A percentile compares a stretch with the other conserved stretches of the same genome.
phyloP scores from a whole-genome alignment of 2,113 vertebrate species.

The Chaenogobius annularis region DNA sequence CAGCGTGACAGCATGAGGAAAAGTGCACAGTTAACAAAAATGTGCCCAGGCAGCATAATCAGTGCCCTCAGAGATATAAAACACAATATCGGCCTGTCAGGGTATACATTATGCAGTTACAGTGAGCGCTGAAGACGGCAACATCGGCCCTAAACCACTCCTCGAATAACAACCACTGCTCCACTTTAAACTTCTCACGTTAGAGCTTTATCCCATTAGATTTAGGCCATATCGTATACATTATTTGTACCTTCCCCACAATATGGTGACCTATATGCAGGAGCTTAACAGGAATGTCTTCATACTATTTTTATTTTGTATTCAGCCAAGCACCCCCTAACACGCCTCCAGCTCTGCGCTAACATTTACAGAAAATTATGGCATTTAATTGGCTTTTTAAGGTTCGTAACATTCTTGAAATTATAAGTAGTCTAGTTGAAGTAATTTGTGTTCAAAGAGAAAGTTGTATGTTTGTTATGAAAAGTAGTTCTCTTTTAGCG shows the following conservation, averaged over 20 bases:
- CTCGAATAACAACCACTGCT: constrained; percentile 25
- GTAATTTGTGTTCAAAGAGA: constrained; percentile 4
- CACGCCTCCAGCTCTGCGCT: constrained; percentile 2
- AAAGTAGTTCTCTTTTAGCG: constrained; percentile 8
- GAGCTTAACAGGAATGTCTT: constrained; percentile 25
- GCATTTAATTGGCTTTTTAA: constrained; percentile 5
- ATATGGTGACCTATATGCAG: constrained; percentile 17
- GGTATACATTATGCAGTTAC: constrained; percentile 66
- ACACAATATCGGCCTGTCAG: constrained; percentile 69
- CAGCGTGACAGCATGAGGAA: constrained; percentile 53
- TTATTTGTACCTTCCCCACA: constrained; percentile 17
- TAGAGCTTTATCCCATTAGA: background rate
- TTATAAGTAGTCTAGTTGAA: constrained; percentile 3
- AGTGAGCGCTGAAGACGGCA: constrained; percentile 38
- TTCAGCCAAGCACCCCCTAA: background rate
- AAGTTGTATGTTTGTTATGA: background rate
- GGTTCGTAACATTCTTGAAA: constrained; percentile 4
- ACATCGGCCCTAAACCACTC: constrained; percentile 33
- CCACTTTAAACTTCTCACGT: constrained; percentile 18
- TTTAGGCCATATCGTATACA: background rate
- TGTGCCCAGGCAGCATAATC: constrained; percentile 71
- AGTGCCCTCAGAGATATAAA: constrained; percentile 68
- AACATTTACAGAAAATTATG: constrained; percentile 4
- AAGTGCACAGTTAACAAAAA: constrained; percentile 67
- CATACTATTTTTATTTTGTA: constrained; percentile 11